These are phyloP conservation scores for Chrysomela aeneicollis DNA, from an alignment of 2,888 invertebrate species.

Conservation along the genomic window DNA sequence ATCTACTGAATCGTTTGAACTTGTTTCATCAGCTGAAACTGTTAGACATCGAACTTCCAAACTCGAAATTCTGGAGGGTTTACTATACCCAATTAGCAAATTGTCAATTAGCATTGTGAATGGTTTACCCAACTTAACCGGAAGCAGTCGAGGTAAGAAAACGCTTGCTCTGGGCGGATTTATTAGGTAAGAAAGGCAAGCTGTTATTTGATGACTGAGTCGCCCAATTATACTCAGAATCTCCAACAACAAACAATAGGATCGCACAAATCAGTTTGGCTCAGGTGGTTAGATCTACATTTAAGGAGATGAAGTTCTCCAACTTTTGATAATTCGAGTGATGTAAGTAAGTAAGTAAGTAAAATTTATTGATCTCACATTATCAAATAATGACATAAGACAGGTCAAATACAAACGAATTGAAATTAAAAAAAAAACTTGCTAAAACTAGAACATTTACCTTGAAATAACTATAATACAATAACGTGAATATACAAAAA, in stretches of 20 bases:
- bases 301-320: too few species aligned
- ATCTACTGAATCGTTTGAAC: neutral
- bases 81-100: neutral
- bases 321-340: too few species aligned
- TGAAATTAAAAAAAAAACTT: too few species aligned
- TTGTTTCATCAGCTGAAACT: constrained; percentile 1
- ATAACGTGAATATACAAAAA: too few species aligned
- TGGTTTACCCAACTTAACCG: neutral
- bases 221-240: neutral
- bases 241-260: neutral
- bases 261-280: neutral
- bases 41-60: neutral
- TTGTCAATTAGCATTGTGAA: constrained; percentile 4
- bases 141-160: neutral
- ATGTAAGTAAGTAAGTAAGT: too few species aligned
- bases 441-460: too few species aligned
- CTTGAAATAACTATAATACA: too few species aligned
- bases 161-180: neutral
- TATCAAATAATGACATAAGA: too few species aligned
- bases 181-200: neutral
- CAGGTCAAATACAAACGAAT: too few species aligned
- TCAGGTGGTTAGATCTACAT: neutral
- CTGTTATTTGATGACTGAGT: neutral
- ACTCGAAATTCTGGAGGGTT: neutral
- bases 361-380: too few species aligned